These are phyloP conservation scores for Dufourea novaeangliae DNA, from an alignment of 1,140 invertebrate genomes.

Conservation along the genomic window DNA sequence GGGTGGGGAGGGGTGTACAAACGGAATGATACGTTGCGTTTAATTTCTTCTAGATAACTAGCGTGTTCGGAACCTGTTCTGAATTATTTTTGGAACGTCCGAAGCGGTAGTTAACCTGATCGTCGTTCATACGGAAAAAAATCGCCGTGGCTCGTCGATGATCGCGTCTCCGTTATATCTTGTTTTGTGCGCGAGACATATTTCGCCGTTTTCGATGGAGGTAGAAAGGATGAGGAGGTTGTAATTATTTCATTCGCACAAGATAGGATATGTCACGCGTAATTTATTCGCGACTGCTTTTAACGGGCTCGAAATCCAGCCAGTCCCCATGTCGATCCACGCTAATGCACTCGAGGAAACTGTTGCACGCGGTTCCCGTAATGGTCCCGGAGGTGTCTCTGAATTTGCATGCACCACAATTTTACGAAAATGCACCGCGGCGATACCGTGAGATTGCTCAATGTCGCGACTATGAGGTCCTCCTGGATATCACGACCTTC, in stretches of 20 bases:
- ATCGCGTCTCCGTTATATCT: not conserved
- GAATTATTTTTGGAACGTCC: constrained; percentile 7
- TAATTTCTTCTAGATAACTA: not conserved
- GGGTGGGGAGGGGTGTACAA: too few relatives aligned
- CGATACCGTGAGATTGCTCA: not conserved
- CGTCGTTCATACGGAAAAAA: too few relatives aligned
- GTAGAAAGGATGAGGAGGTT: constrained; percentile 1
- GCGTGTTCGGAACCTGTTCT: not conserved
- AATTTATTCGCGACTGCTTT: constrained; percentile 26
- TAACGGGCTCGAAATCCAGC: constrained; percentile 21
- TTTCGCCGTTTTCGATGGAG: constrained; percentile 9
- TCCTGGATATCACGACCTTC: not conserved
- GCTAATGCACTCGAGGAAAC: constrained; percentile 17
- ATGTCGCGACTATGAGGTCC: not conserved
- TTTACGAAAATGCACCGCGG: not conserved
- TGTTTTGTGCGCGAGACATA: not conserved
- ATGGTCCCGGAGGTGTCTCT: constrained; percentile 16
- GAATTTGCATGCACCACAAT: constrained; percentile 4
- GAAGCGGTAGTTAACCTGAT: not conserved
- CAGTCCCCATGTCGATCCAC: not conserved
- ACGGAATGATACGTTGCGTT: not conserved
- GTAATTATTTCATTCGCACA: constrained; percentile 8
- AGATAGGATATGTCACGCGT: constrained; percentile 8
- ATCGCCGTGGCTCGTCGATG: not conserved
- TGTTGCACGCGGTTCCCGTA: constrained; percentile 9